Conservation (phyloP, 2,888 invertebrate species). For the Galerucella pusilla region DNA sequence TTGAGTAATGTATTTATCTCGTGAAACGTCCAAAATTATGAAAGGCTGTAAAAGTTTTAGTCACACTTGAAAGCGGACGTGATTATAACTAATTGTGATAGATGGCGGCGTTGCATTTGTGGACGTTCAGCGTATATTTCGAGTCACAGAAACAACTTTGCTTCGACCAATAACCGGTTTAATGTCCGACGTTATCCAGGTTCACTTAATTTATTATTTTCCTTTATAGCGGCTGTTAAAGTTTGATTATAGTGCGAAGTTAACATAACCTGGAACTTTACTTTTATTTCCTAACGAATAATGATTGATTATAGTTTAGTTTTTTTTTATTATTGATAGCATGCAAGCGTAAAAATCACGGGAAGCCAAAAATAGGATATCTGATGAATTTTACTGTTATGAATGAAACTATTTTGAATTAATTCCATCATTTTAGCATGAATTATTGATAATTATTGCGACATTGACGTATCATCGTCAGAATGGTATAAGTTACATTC, state of each 20-base stretch:
- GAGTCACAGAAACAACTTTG: conserved; percentile 21
- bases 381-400: too few species aligned
- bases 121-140: conserved; percentile 28
- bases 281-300: background rate
- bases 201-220: conserved; percentile 23
- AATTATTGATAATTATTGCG: too few species aligned
- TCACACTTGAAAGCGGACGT: conserved; percentile 33
- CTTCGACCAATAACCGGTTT: background rate
- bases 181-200: conserved; percentile 9
- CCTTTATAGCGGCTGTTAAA: background rate
- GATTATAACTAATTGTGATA: conserved; percentile 37
- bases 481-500: too few species aligned
- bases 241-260: background rate
- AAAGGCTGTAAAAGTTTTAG: conserved; percentile 40
- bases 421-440: too few species aligned
- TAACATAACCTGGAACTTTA: background rate
- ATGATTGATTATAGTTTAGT: background rate
- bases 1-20: conserved; percentile 40
- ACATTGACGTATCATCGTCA: too few species aligned
- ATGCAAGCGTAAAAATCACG: background rate
- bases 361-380: too few species aligned
- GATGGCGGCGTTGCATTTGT: conserved; percentile 31
- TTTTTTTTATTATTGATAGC: background rate
- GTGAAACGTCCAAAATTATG: conserved; percentile 33
- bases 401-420: too few species aligned